These are phyloP conservation scores for Riparia riparia DNA, from an alignment of 2,113 vertebrate species.

Conservation along the genomic window DNA sequence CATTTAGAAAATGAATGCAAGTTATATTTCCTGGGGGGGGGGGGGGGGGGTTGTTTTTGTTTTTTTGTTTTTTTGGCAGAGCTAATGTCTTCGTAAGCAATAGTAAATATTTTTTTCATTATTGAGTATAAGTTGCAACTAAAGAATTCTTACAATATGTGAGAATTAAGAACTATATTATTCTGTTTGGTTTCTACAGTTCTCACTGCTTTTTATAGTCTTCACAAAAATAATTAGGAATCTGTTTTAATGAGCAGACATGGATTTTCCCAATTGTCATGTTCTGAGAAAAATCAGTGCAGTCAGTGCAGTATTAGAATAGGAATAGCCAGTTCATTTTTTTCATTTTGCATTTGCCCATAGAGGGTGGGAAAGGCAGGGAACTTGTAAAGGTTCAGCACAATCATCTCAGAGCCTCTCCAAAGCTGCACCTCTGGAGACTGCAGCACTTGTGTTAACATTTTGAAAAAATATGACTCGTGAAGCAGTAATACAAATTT, in stretches of 20 bases:
- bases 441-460: background rate
- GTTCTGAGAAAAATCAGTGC: background rate
- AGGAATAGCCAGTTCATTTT: background rate
- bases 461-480: background rate
- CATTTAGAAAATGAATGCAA: background rate
- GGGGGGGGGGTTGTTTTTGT: too few species aligned
- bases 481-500: background rate
- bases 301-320: background rate
- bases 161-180: background rate
- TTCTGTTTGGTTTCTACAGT: background rate
- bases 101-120: background rate
- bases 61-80: background rate
- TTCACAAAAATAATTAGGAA: background rate
- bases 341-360: background rate
- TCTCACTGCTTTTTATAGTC: background rate
- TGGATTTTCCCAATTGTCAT: background rate
- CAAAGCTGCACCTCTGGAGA: background rate
- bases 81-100: background rate
- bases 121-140: background rate
- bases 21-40: background rate
- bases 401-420: background rate
- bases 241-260: background rate
- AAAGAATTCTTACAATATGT: background rate
- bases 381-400: background rate
- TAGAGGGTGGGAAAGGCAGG: background rate